phyloP scores from a whole-genome alignment of 2,797 vertebrate species.

The Ictinia mississippiensis region DNA sequence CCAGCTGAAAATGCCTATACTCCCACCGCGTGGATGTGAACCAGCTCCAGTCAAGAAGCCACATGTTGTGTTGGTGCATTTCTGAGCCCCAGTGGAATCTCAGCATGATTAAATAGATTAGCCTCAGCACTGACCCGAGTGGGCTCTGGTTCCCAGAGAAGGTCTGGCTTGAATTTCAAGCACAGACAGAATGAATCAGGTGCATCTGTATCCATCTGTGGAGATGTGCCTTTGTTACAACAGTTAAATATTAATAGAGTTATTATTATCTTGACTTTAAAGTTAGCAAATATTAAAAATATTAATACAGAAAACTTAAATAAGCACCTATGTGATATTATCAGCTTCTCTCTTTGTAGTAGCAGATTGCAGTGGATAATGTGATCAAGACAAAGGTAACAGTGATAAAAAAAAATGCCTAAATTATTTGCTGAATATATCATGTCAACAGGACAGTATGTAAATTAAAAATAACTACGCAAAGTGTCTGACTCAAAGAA shows the following conservation, averaged over 20 bases:
- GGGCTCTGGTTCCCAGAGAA: not conserved
- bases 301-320: not conserved
- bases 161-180: not conserved
- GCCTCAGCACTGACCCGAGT: not conserved
- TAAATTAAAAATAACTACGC: not conserved
- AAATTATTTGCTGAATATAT: not conserved
- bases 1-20: not conserved
- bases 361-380: not conserved
- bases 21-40: fast-evolving
- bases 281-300: not conserved
- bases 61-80: not conserved
- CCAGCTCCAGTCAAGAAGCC: not conserved
- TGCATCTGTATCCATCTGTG: not conserved
- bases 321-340: not conserved
- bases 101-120: not conserved
- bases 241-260: not conserved
- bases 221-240: not conserved
- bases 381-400: not conserved
- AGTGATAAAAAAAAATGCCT: not conserved
- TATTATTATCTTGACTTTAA: not conserved
- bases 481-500: not conserved
- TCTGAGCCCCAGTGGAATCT: not conserved
- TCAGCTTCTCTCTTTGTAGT: not conserved
- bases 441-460: not conserved
- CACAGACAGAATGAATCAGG: not conserved